Percentiles rank a stretch among this genome's conserved stretches.
These are phyloP conservation scores for Seriola quinqueradiata DNA, from an alignment of 2,113 vertebrate genomes.

Conservation along the genomic window DNA sequence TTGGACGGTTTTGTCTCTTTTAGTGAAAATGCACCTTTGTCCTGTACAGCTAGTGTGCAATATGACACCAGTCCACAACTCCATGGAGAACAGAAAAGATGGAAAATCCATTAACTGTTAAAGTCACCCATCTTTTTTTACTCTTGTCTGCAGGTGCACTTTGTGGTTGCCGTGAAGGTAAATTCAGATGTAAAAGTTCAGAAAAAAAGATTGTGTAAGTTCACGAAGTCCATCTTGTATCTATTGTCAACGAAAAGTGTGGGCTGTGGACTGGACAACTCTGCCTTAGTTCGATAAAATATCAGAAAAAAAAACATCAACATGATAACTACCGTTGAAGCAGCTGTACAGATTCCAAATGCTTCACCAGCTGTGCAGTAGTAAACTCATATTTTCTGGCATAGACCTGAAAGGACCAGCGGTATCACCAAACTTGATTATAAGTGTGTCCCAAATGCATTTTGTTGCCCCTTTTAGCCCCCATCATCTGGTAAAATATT, in stretches of 20 bases:
- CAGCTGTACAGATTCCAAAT: constrained; percentile 54
- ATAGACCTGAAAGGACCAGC: constrained; percentile 45
- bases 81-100: constrained; percentile 56
- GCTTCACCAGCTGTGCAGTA: constrained; percentile 30
- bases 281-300: constrained; percentile 16
- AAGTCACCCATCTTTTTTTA: constrained; percentile 33
- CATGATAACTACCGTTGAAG: constrained; percentile 54
- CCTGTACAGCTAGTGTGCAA: constrained; percentile 49
- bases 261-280: constrained; percentile 35
- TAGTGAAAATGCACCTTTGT: constrained; percentile 56
- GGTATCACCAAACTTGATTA: constrained; percentile 67
- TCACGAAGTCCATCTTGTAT: constrained; percentile 47
- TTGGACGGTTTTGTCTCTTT: constrained; percentile 51
- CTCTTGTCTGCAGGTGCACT: constrained; percentile 47
- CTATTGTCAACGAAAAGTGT: constrained; percentile 18
- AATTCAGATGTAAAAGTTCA: constrained; percentile 57
- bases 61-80: constrained; percentile 41
- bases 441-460: constrained; percentile 75
- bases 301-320: constrained; percentile 43
- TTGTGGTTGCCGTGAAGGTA: constrained; percentile 56
- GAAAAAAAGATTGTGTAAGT: constrained; percentile 18
- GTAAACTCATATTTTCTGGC: constrained; percentile 62
- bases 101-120: constrained; percentile 70
- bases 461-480: constrained; percentile 77
- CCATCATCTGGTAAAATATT: constrained; percentile 82